Evolutionary conservation across 2,113 vertebrate genomes (phyloP).

Genomic region (Glareola pratincola): DNA sequence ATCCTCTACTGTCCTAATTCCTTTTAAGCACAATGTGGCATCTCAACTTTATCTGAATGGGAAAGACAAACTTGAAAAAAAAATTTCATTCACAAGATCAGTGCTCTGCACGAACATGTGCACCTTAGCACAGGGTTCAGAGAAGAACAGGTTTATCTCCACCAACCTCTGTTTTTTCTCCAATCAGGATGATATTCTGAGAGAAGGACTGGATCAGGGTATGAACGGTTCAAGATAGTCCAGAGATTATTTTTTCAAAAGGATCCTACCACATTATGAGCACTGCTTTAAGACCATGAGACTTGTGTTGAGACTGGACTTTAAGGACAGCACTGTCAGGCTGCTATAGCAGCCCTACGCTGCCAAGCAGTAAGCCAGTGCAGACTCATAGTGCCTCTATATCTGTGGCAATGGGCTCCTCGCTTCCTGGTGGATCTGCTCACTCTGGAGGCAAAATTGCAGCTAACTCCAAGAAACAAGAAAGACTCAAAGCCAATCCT

Average conservation of each 20-base stretch:
- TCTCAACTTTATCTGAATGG: neutral
- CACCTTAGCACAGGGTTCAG: neutral
- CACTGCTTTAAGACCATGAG: neutral
- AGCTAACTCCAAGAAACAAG: neutral
- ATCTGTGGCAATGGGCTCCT: neutral
- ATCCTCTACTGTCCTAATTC: neutral
- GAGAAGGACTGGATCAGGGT: neutral
- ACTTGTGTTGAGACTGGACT: neutral
- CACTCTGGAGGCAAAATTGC: neutral
- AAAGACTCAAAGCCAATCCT: neutral
- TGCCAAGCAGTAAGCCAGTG: neutral
- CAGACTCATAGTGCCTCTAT: rapidly evolving
- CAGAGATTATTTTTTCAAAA: neutral
- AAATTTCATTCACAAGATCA: neutral
- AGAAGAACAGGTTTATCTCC: neutral
- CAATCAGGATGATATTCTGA: neutral
- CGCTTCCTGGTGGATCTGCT: neutral
- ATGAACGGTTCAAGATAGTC: neutral
- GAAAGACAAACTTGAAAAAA: neutral
- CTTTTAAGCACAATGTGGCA: neutral
- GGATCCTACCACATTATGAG: neutral
- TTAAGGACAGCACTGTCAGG: neutral
- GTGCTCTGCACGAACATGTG: neutral
- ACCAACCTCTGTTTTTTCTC: rapidly evolving
- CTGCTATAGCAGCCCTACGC: neutral